Evolutionary conservation across 1,140 invertebrate species (phyloP), one percentile per base, ranked within the genome.

Genomic region (Cydia strobilella): DNA sequence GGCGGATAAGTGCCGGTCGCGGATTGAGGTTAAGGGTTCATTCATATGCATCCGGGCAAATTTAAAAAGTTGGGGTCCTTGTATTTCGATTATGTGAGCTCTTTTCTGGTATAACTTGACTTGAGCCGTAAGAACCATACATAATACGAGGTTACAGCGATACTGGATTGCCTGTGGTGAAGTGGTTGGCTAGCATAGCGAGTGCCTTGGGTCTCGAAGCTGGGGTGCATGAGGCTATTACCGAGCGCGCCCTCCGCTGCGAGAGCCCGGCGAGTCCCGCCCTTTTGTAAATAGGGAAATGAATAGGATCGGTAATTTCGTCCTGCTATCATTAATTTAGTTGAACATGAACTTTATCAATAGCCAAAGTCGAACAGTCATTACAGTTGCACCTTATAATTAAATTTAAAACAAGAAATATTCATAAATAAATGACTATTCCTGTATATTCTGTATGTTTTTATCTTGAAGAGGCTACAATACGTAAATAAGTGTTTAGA

Each of bases 11-110:
- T 20, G 15, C 31, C 65, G 35, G n/a, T 18, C 31, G 65, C 31
- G 65, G 20, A 69, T 69, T 39, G 31, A 69, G 27, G 65, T 31
- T 18, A 35, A 69, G 23, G 65, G 27, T 35, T 69, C 65, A 66
- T 66, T 69, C 27, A 69, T 69, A 69, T 69, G 65, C 65, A 42
- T 35, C 65, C 18, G 65, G 27, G 13, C 2, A 66, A 25, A 10
- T 42, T 69, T 69, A 35, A 66, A 31, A 66, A 66, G 63, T 66
- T 66, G 63, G 62, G n/a, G 15, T 54, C 10, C 10, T 0, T 23
- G 54, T 23, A 1, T 2, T 10, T 23, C 2, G 20, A 54, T 54
- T 54, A 7, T 9, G 45, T 15, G 45, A 13, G 45, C 35, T n/a
- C 45, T 15, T 54, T 54, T 2, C 51, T 54, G 5, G 18, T 54